Evolutionary conservation across 1,140 invertebrate species (phyloP), one percentile per base, ranked within the genome.

Genomic region (Eriosoma lanigerum): DNA sequence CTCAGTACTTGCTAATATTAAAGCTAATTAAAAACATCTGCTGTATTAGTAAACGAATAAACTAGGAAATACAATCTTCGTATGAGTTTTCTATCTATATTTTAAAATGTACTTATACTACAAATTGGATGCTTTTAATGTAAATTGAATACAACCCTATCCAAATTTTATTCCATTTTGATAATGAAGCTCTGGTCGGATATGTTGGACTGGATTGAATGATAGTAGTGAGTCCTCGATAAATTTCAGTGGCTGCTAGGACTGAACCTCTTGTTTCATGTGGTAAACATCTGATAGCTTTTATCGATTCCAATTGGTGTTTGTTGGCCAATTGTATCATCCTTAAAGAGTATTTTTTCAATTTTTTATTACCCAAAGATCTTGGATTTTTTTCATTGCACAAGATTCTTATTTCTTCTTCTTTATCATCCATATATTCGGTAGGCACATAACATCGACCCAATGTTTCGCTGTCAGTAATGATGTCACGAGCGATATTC

Each of bases 381-480:
- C 72, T 76, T 21, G 72, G 72, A 44, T 76, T 56, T 44, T 58
- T 76, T 56, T 76, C 44, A 19, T 76, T 3, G 8, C 72, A 58
- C n/a, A 76, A 24, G 0, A 76, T 76, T 13, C 54, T 58, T 38
- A 76, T 44, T 58, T 76, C 72, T 76, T 76, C 52, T 44, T 56
- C 21, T 58, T 76, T 29, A 26, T 76, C 72, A 19, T 76, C 72
- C 72, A 76, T 76, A 19, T 58, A 76, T 24, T 58, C 72, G n/a
- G 52, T 56, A 13, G 72, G 72, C 6, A 76, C n/a, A 5, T 76
- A 76, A n/a, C 72, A 76, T 24, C 72, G 72, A 58, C 72, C 72
- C n/a, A 76, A 12, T 8, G 52, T 44, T 21, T 58, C 24, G 15
- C 72, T 76, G 12, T 76, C 72, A 4, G 29, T 76, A 13, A 76